These are phyloP conservation scores for Microtus montanus DNA, from an alignment of 2,113 vertebrate genomes.

Conservation along the genomic window DNA sequence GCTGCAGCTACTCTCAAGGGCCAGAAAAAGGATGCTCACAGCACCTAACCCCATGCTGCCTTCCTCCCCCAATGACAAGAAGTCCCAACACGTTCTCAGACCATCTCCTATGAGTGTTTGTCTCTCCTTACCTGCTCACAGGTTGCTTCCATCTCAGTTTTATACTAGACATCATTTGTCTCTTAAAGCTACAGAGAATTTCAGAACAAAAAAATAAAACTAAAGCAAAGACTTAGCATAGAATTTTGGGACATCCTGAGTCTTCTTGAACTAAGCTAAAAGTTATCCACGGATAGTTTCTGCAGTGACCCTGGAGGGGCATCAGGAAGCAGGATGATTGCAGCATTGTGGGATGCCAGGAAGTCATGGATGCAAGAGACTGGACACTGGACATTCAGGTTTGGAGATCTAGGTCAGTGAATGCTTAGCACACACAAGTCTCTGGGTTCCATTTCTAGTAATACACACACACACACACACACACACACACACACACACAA, in stretches of 20 bases:
- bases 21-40: neutral
- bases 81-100: neutral
- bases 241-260: neutral
- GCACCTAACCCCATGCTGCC: neutral
- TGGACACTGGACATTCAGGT: neutral
- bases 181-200: neutral
- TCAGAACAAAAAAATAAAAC: neutral
- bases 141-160: neutral
- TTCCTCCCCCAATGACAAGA: neutral
- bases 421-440: neutral
- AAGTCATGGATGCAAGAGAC: neutral
- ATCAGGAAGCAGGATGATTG: neutral
- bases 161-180: neutral
- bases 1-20: neutral
- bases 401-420: neutral
- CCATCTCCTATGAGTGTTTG: neutral
- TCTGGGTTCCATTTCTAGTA: neutral
- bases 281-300: neutral
- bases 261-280: conserved; percentile 1
- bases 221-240: neutral
- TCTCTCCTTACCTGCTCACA: too few relatives aligned
- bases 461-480: neutral
- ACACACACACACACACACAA: neutral
- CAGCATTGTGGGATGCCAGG: too few relatives aligned
- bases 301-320: neutral